Base-by-base conservation (phyloP, 2,888 invertebrate genomes). In the Clunio marinus region DNA sequence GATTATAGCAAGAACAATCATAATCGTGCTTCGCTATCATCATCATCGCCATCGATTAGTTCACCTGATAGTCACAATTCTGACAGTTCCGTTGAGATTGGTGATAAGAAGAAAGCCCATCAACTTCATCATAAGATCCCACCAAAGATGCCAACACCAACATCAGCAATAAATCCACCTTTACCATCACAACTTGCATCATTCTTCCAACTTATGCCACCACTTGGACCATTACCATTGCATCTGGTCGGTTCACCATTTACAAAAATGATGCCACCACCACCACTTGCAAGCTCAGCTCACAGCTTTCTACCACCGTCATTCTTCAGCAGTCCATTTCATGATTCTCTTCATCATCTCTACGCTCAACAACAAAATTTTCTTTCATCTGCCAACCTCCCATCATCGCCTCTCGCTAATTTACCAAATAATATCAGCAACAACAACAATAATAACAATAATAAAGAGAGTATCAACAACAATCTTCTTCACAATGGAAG, bases 51-150 rank as follows among this genome's bases (percentile, higher is more conserved):
- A 0, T 88, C 88, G 70, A 86, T 89, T 7, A 88, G 88, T 69
- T 91, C 91, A 0, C 90, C 91, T 0, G 91, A 91, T 74, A 90
- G 90, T 0, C 90, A 90, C 74, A 88, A 89, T 75, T 91, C 91
- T n/a, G 91, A 90, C 72, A 87, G 88, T 20, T 90, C 91, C 0
- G 85, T 89, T 1, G 89, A 89, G 75, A 80, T 87, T 70, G 85
- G 86, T 71, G 88, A 88, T 66, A 82, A 83, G 73, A 77, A 81
- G 35, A 78, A 80, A 69, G 73, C 72, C 2, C 45, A 63, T 25
- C 75, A 75, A 24, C 80, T 81, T 3, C 77, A 76, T 2, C 63
- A 67, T 22, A 63, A 68, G 4, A 73, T 81, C 32, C 82, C 80
- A 1, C 77, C 79, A 13, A 74, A 73, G 72, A 76, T 72, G 73